Base-by-base conservation (phyloP, 2,113 vertebrate species). In the Paralichthys olivaceus region DNA sequence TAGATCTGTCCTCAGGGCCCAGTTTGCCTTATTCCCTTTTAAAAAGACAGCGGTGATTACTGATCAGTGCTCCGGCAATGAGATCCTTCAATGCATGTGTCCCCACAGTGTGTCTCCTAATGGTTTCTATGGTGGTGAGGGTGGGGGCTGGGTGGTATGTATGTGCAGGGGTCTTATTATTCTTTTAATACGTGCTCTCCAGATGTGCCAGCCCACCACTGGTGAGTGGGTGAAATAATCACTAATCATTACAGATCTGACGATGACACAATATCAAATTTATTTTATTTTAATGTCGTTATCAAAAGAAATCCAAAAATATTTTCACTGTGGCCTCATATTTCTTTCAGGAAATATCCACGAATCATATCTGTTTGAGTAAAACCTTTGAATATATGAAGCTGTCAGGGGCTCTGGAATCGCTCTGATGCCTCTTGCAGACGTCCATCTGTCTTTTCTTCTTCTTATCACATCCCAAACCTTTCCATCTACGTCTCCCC, bases 31-130 rank as follows among this genome's bases (percentile, higher is more conserved):
- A 26, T 77, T 64, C 45, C 45, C 70, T 69, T 74, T 78, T 73
- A 78, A 62, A 73, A 86, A 61, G 63, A 77, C 67, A 74, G 47
- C 14, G 14, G 22, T 78, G 87, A 87, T 86, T 83, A 77, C 79
- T 87, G 65, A 77, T 86, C 72, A 80, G 84, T 49, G 37, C 34
- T 72, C 37, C 75, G 59, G 69, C 59, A 74, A 64, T 72, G 49
- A 72, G n/a, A 14, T 37, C 71, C 63, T 72, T 85, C 79, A n/a
- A 80, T 83, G 80, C 70, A n/a, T 43, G 61, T 49, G 69, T 77
- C 81, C 72, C 79, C 29, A 23, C 47, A 32, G 83, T 75, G 58
- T 64, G 58, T 82, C 65, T 9, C 25, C 32, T 70, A 70, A 71
- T 69, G 67, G 77, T 53, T 54, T 19, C 68, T 28, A 28, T 26